Evolutionary conservation across 2,797 vertebrate species (phyloP).

Genomic region (Peromyscus melanophrys): DNA sequence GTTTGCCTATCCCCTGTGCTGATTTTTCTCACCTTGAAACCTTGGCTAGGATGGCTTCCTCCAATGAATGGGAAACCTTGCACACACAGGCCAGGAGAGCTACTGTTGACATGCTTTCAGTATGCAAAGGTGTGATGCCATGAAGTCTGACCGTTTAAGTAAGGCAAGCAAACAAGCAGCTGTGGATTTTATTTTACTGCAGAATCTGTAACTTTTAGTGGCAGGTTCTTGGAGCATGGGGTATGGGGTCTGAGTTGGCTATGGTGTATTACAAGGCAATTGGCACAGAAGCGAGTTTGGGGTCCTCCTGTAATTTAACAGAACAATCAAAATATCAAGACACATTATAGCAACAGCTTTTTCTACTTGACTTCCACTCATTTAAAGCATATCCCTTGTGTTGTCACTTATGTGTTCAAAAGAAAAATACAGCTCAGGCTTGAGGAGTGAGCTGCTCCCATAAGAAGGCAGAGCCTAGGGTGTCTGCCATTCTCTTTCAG

Average conservation of each 20-base stretch:
- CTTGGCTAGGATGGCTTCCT: slow-evolving; percentile 46
- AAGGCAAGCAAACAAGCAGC: slow-evolving; percentile 66
- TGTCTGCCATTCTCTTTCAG: neutral
- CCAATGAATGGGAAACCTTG: slow-evolving; percentile 11
- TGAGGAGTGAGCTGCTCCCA: neutral
- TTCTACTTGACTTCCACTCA: slow-evolving; percentile 62
- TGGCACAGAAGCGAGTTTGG: slow-evolving; percentile 33
- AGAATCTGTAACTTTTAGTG: slow-evolving; percentile 47
- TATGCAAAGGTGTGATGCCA: slow-evolving; percentile 51
- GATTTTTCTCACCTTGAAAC: neutral
- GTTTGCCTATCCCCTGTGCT: neutral
- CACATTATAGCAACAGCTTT: neutral
- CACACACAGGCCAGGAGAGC: slow-evolving; percentile 14
- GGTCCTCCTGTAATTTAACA: slow-evolving; percentile 69
- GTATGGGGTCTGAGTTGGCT: neutral
- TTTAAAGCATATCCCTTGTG: slow-evolving; percentile 7
- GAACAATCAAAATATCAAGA: slow-evolving; percentile 63
- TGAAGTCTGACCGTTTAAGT: slow-evolving; percentile 63
- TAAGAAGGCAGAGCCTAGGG: neutral
- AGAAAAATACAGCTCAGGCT: slow-evolving; percentile 22
- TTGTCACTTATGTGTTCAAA: slow-evolving; percentile 69
- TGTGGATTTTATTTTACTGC: slow-evolving; percentile 57
- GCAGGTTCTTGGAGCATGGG: neutral
- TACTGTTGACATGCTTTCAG: slow-evolving; percentile 61
- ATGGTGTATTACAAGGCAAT: slow-evolving; percentile 25